Evolutionary conservation across 1,140 invertebrate species (phyloP), one percentile per base, ranked within the genome.

Genomic region (Bombus turneri): DNA sequence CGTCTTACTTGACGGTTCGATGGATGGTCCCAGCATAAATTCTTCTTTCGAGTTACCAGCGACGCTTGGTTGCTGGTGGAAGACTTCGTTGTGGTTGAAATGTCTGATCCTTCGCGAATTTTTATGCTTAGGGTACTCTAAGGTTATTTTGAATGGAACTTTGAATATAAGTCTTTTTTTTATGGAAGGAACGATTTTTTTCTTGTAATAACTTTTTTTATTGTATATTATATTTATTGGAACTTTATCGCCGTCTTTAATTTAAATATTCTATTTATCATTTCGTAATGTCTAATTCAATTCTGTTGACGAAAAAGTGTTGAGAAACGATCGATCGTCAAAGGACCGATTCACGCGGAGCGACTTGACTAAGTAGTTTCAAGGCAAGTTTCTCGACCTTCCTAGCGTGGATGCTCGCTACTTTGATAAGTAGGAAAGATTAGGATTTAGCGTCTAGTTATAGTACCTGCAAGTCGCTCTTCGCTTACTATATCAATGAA

Each of bases 21-120:
- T 53, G 37, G 41, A 87, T 62, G 85, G 75, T 13, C 37, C n/a
- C 72, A 31, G 31, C 72, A 53, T 74, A 74, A 86, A 87, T 86
- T 86, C 62, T 83, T 64, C 62, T 59, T 83, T 72, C 47, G n/a
- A 72, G 68, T 25, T n/a, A 15, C 18, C 47, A 34, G 22, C 28
- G 31, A 73, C 22, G 71, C 78, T 41, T 53, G 25, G 34, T 34
- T 81, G 43, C 31, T 39, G 34, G 31, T 31, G 1, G 28, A 57
- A 47, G 34, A 12, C 5, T 8, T 9, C 22, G 34, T n/a, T 34
- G 1, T 53, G 37, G 59, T 8, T 39, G 13, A 34, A 73, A 43
- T 25, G 28, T 28, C 2, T 15, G 39, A 43, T 43, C 5, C 6
- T 31, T 15, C 1, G n/a, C 13, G n/a, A 66, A 18, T 68, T 68